Evolutionary conservation across 2,888 invertebrate species (phyloP).

Genomic region (Eupithecia inturbata): DNA sequence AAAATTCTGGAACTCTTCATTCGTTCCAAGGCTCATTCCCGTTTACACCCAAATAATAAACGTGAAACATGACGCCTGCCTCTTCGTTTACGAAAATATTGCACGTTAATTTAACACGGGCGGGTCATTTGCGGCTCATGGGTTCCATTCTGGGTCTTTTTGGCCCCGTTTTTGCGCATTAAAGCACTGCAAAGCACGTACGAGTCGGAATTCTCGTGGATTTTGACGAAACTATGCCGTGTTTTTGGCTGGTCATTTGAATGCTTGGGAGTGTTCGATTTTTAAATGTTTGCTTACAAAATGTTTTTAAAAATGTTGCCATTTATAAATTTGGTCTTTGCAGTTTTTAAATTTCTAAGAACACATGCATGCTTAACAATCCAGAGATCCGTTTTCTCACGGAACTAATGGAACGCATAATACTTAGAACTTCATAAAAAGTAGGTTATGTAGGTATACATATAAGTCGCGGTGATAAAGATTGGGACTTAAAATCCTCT

Average conservation of each 20-base stretch:
- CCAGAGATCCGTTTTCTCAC: background rate
- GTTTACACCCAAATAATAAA: conserved; percentile 65
- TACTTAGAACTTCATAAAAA: background rate
- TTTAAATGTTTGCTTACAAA: background rate
- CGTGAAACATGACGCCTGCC: conserved; percentile 78
- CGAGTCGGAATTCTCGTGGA: conserved; percentile 46
- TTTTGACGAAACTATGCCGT: conserved; percentile 23
- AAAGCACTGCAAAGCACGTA: conserved; percentile 54
- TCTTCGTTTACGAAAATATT: conserved; percentile 80
- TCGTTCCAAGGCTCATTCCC: conserved; percentile 46
- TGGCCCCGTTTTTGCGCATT: conserved; percentile 56
- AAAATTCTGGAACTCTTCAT: conserved; percentile 16
- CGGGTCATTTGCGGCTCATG: conserved; percentile 71
- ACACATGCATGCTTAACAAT: too few species aligned
- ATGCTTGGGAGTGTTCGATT: conserved; percentile 10
- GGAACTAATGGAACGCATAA: background rate
- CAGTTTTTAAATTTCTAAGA: background rate
- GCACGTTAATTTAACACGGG: conserved; percentile 82
- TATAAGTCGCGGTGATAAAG: background rate
- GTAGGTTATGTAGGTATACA: background rate
- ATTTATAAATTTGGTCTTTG: background rate
- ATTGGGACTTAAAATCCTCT: background rate
- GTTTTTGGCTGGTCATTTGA: conserved; percentile 26
- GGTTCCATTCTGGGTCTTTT: conserved; percentile 48
- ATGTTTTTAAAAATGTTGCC: background rate